Base-by-base conservation (phyloP, 2,888 invertebrate genomes). In the Macaria notata region DNA sequence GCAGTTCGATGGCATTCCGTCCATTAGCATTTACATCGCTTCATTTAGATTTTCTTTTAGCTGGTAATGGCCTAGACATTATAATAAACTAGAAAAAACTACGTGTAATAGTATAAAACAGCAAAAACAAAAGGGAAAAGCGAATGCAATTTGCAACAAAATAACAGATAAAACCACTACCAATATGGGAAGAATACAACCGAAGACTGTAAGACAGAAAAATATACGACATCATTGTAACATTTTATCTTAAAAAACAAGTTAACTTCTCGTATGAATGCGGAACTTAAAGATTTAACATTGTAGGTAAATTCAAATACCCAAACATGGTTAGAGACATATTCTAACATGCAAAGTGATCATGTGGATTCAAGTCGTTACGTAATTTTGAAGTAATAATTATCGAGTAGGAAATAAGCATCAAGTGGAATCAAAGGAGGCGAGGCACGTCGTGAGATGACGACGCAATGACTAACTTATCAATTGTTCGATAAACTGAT, bases 391-490 rank as follows among this genome's bases (percentile, higher is more conserved):
- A 61, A 64, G 68, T 69, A 69, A 71, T 70, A 66, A 73, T 73
- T 73, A 72, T 70, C 70, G 58, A 70, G 62, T 66, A 72, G 74
- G 76, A 78, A 76, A 65, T 62, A 47, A 41, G 61, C 55, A 57
- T 68, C 67, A 70, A 68, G 67, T 56, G 62, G 64, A 66, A 64
- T 50, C 52, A 52, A 48, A 52, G 68, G 68, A 68, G 65, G 70
- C 68, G 63, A 73, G 63, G 67, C 70, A 66, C 66, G 66, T 68
- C 64, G 66, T 68, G 69, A 70, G 63, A 60, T 70, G 67, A 68
- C 65, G 31, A 45, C 38, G 47, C 50, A 52, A 56, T 56, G 47
- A 59, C 53, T 56, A 55, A 61, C 41, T 53, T 61, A 60, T 62
- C 54, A 45, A 54, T 57, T 56, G 45, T 60, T 50, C 55, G 58